Evolutionary conservation across 1,140 invertebrate genomes (phyloP).

Genomic region (Scaptomyza montana): DNA sequence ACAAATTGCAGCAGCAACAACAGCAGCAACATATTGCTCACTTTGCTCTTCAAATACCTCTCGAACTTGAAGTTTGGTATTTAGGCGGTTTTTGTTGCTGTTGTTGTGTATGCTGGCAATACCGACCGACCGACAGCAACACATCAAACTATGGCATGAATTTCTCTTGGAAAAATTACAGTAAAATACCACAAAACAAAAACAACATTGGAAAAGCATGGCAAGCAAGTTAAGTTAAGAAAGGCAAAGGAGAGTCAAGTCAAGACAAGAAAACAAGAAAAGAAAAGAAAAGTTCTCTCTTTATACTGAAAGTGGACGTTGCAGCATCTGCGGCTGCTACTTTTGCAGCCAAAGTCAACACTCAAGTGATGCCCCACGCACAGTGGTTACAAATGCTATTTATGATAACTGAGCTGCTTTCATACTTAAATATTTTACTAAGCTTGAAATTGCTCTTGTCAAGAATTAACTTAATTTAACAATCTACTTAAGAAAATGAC

Average conservation of each 20-base stretch:
- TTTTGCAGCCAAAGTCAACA: conserved; percentile 25
- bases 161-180: conserved; percentile 70
- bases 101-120: conserved; percentile 7
- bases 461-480: no score
- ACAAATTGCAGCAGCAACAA: conserved; percentile 20
- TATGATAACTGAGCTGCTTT: background rate
- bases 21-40: background rate
- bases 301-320: conserved; percentile 37
- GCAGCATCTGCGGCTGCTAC: conserved; percentile 29
- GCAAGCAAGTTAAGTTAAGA: conserved; percentile 25
- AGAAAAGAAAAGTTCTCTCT: conserved; percentile 63
- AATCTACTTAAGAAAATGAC: no score
- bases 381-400: conserved; percentile 6
- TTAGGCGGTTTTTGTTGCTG: conserved; percentile 27
- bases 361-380: conserved; percentile 21
- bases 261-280: conserved; percentile 27
- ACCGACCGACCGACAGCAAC: conserved; percentile 39
- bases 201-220: conserved; percentile 23
- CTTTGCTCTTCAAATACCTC: conserved; percentile 29
- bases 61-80: conserved; percentile 35
- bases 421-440: no score
- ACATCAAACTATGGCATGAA: conserved; percentile 68
- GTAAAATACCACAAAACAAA: conserved; percentile 48
- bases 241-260: conserved; percentile 51
- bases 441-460: no score